phyloP scores from a whole-genome alignment of 1,140 invertebrate species.

The Meloidogyne hapla region DNA sequence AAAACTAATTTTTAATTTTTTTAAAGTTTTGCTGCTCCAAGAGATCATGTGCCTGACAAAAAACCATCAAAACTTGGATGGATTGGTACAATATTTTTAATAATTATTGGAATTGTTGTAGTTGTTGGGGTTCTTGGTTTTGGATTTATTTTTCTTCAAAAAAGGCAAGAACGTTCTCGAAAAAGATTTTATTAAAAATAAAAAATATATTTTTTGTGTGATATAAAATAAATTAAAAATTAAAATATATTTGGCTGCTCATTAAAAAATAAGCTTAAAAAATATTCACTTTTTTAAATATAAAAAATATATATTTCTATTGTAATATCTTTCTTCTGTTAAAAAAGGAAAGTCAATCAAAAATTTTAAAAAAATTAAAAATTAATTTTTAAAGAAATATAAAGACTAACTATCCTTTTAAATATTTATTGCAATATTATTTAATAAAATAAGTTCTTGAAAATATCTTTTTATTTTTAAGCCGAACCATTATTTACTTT shows the following conservation, averaged over 20 bases:
- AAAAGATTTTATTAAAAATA: constrained; percentile 57
- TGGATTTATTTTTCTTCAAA: constrained; percentile 55
- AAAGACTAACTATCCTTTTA: too few relatives aligned
- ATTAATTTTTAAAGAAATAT: too few relatives aligned
- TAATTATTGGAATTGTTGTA: constrained; percentile 58
- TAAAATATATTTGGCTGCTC: constrained; percentile 4
- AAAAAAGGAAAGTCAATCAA: too few relatives aligned
- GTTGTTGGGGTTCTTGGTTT: constrained; percentile 55
- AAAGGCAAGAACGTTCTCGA: constrained; percentile 51
- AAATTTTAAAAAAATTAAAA: too few relatives aligned
- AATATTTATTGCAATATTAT: too few relatives aligned
- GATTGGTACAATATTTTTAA: constrained; percentile 53
- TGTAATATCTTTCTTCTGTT: too few relatives aligned
- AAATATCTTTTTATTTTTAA: too few relatives aligned
- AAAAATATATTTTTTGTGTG: not conserved
- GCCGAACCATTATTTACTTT: too few relatives aligned
- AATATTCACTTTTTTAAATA: not conserved
- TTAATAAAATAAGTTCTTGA: too few relatives aligned
- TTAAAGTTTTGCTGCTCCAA: constrained; percentile 50
- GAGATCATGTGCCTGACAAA: constrained; percentile 57
- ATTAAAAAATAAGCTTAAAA: not conserved
- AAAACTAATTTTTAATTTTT: not conserved
- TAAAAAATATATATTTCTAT: too few relatives aligned
- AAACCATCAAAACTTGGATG: constrained; percentile 60
- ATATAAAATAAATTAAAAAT: not conserved